phyloP scores from a whole-genome alignment of 37 sponge, comb jelly and placozoan species.

The Haliclona indistincta region DNA sequence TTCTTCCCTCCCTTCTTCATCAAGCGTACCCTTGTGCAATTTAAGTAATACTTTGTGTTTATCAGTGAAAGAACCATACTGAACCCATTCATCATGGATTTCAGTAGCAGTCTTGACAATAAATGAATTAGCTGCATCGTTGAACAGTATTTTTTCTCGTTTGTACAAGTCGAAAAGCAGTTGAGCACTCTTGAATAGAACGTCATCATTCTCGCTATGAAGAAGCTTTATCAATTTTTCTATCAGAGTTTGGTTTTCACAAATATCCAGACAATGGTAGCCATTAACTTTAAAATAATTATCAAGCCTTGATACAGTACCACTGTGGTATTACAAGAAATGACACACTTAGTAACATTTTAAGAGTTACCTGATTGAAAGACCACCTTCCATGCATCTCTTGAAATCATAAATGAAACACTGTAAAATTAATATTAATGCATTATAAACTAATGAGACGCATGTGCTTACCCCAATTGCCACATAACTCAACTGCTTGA shows the following conservation, averaged over 20 bases:
- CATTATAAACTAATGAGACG: neutral
- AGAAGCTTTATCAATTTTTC: too few relatives aligned
- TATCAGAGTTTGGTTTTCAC: too few relatives aligned
- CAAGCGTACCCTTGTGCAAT: too few relatives aligned
- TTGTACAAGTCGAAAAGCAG: neutral
- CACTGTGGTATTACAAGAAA: too few relatives aligned
- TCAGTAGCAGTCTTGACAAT: neutral
- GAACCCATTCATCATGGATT: neutral
- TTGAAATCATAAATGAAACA: conserved; percentile 9
- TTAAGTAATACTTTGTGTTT: neutral
- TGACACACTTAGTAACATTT: too few relatives aligned
- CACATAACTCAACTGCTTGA: neutral
- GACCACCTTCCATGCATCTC: too few relatives aligned
- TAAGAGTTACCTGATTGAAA: too few relatives aligned
- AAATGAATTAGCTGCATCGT: neutral
- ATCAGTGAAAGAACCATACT: conserved; percentile 1
- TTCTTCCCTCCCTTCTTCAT: neutral
- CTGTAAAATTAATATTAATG: neutral
- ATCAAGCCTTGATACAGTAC: too few relatives aligned
- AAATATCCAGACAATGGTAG: too few relatives aligned
- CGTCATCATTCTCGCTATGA: neutral
- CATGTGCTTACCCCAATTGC: neutral
- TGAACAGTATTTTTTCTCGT: neutral
- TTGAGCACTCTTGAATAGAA: neutral
- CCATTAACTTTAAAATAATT: too few relatives aligned